These are phyloP conservation scores for Lydus trimaculatus DNA, from an alignment of 2,888 invertebrate genomes.

Conservation along the genomic window DNA sequence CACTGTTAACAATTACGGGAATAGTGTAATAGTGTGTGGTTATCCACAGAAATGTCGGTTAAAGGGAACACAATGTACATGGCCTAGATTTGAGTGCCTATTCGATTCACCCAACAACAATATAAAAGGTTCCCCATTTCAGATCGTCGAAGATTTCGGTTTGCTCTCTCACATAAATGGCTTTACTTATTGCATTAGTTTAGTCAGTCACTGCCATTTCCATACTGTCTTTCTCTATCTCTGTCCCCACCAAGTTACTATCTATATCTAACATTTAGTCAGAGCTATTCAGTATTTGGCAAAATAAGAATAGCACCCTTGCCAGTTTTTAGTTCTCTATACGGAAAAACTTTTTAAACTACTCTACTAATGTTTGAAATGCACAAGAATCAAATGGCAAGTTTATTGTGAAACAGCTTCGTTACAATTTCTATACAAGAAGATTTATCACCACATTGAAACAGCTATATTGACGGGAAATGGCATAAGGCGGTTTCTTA, in stretches of 20 bases:
- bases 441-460: constrained; percentile 19
- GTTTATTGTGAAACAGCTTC: constrained; percentile 17
- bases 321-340: constrained; percentile 42
- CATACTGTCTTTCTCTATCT: constrained; percentile 13
- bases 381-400: constrained; percentile 22
- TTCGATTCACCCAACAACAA: constrained; percentile 32
- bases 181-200: constrained; percentile 53
- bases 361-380: constrained; percentile 23
- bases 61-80: constrained; percentile 37
- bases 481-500: neutral
- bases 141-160: constrained; percentile 51
- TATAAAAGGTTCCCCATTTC: constrained; percentile 53
- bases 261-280: too few species aligned
- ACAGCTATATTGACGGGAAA: neutral
- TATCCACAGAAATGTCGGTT: constrained; percentile 37
- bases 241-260: neutral
- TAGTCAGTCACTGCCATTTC: constrained; percentile 49
- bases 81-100: constrained; percentile 38
- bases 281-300: constrained; percentile 66
- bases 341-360: constrained; percentile 25
- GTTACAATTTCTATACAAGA: constrained; percentile 15
- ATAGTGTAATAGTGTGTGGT: constrained; percentile 40
- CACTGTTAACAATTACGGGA: constrained; percentile 15
- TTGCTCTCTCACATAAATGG: constrained; percentile 53
- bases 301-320: constrained; percentile 57